Conservation (phyloP, 92 coral and sea anemone species). For the Blastomussa wellsi region DNA sequence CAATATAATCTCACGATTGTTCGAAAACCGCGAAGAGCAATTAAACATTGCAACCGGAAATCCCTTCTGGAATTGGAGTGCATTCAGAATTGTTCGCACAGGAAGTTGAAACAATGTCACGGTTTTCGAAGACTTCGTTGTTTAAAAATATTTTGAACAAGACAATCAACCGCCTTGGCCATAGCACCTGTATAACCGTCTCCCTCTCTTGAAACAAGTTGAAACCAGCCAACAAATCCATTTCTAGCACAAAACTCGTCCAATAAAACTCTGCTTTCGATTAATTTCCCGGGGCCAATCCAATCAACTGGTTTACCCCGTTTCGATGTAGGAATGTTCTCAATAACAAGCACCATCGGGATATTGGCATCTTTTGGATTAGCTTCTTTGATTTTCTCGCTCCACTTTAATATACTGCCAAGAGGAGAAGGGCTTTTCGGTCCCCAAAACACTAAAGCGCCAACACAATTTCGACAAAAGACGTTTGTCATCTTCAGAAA, state of each 20-base stretch:
- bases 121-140: constrained; percentile 45
- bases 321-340: constrained; percentile 83
- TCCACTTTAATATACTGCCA: constrained; percentile 80
- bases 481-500: constrained; percentile 86
- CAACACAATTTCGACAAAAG: constrained; percentile 85
- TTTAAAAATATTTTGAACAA: constrained; percentile 75
- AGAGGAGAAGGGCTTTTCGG: constrained; percentile 89
- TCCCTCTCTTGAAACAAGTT: constrained; percentile 74
- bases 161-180: constrained; percentile 77
- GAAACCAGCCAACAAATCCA: constrained; percentile 86
- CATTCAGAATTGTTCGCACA: constrained; percentile 7
- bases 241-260: constrained; percentile 80
- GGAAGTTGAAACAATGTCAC: constrained; percentile 22
- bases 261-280: constrained; percentile 67
- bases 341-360: constrained; percentile 89
- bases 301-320: constrained; percentile 82
- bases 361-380: constrained; percentile 60
- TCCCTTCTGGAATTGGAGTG: neutral
- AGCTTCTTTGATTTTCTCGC: constrained; percentile 84
- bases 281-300: constrained; percentile 81
- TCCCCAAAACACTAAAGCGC: constrained; percentile 90
- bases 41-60: constrained; percentile 4
- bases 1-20: constrained; percentile 2
- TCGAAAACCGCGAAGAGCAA: neutral
- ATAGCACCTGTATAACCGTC: constrained; percentile 81